Base-by-base conservation (phyloP, 2,113 vertebrate genomes). In the Perccottus glenii region DNA sequence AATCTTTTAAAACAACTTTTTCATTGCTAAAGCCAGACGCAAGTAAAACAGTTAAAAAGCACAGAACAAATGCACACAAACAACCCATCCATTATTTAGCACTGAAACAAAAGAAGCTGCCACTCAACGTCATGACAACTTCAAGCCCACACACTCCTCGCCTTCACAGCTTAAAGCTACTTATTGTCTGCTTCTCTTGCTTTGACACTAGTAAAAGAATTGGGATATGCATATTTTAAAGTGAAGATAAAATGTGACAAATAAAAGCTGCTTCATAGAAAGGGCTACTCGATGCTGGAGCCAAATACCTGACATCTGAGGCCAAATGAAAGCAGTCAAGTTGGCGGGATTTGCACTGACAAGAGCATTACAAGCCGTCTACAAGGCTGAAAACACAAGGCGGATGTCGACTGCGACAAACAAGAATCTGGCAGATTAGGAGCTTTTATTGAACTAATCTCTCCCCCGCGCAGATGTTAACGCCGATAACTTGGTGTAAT, bases 361-460 rank as follows among this genome's bases (percentile, higher is more conserved):
- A 50, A 68, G 33, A 73, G 59, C 43, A 75, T 77, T 73, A 79
- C 52, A 77, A 69, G 57, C 68, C 63, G 51, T 43, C 40, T 27
- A 43, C 48, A 58, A 61, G 63, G 45, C 63, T 57, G 7, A 71
- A 70, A 69, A 67, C 73, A 42, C 46, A 51, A 56, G 67, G 12
- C 51, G 40, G 53, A 50, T 75, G 62, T 67, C 47, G 51, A 48
- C 40, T 36, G 61, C 64, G 75, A 82, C 68, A 88, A 77, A 79
- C 65, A 65, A 12, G 35, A 64, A 72, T 58, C 49, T n/a, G 11
- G 43, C 62, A 84, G 70, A 78, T 87, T 73, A 81, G n/a, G 50
- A 70, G 77, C 70, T 75, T 80, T 77, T 68, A 70, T 82, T 70
- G n/a, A 58, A 67, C 32, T 80, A 87, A 85, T 85, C 81, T 61